Evolutionary conservation across 2,797 vertebrate species (phyloP).

Genomic region (Chelmon rostratus): DNA sequence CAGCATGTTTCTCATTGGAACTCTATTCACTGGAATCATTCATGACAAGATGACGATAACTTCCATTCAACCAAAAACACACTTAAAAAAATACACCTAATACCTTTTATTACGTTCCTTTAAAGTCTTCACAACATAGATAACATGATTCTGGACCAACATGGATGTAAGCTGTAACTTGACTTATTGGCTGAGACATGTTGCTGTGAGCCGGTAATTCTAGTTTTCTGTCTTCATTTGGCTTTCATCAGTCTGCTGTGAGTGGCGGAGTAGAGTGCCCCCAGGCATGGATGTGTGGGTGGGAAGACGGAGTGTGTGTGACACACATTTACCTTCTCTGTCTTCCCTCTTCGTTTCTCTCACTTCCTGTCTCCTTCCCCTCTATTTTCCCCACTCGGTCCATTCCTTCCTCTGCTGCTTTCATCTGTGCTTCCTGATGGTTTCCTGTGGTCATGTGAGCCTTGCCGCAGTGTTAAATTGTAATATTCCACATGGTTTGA

Average conservation of each 20-base stretch:
- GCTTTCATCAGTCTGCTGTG: slow-evolving; percentile 29
- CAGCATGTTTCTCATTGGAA: no score
- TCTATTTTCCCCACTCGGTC: background rate
- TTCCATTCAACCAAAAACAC: no score
- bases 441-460: background rate
- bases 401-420: background rate
- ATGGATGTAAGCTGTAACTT: no score
- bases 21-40: no score
- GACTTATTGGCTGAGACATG: no score
- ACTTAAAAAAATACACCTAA: no score
- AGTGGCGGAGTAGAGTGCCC: slow-evolving; percentile 16
- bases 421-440: background rate
- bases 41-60: no score
- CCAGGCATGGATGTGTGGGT: slow-evolving; percentile 6
- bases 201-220: no score
- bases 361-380: background rate
- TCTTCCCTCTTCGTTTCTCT: slow-evolving; percentile 3
- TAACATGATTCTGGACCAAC: no score
- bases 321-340: background rate
- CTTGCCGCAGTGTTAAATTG: background rate
- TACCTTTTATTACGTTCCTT: no score
- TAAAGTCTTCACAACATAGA: no score
- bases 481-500: background rate
- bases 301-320: background rate
- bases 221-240: slow-evolving; percentile 19